These are phyloP conservation scores for Elephas maximus DNA, from an alignment of 2,113 vertebrate species.

Conservation along the genomic window DNA sequence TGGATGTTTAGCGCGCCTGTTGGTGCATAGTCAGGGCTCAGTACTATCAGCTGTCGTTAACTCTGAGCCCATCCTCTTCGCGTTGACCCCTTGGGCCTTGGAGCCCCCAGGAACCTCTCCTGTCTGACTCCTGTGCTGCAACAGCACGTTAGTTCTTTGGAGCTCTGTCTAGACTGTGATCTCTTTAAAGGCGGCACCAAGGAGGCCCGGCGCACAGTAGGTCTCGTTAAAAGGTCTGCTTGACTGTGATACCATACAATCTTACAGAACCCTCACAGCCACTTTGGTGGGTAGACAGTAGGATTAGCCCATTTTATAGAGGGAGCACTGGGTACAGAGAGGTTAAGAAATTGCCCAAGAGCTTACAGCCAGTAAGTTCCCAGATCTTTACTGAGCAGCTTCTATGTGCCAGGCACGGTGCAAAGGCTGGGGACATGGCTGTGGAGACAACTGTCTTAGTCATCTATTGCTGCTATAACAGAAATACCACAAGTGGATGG, in stretches of 20 bases:
- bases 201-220: neutral
- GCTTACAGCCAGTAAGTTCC: neutral
- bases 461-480: too few relatives aligned
- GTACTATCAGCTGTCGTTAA: neutral
- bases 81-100: neutral
- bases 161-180: neutral
- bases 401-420: neutral
- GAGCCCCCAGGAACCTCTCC: neutral
- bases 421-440: neutral
- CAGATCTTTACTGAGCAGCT: neutral
- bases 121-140: neutral
- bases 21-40: neutral
- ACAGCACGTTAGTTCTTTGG: neutral
- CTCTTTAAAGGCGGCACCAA: neutral
- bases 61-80: neutral
- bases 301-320: conserved; percentile 13
- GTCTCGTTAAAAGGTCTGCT: neutral
- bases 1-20: neutral
- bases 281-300: neutral
- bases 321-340: neutral
- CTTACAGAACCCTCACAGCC: neutral
- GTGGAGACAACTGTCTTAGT: too few relatives aligned
- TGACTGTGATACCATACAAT: neutral
- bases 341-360: neutral
- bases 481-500: too few relatives aligned